Evolutionary conservation across 2,888 invertebrate genomes (phyloP), one percentile per base, ranked within the genome.

Genomic region (Schrankia costaestrigalis): DNA sequence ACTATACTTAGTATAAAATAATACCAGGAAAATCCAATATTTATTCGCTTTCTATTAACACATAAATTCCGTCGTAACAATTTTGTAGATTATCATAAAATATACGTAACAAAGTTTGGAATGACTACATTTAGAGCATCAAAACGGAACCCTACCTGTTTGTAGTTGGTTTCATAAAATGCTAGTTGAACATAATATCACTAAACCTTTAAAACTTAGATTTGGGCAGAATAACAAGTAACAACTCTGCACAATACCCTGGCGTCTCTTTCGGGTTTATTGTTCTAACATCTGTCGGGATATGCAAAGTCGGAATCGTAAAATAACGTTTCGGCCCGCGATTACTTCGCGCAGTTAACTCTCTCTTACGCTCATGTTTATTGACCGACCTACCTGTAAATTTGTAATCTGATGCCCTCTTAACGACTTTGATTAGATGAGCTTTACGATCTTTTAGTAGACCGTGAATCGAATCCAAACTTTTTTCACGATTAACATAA

Each of bases 251-350:
- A 56, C 56, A 58, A 61, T 64, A 65, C 71, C 67, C 74, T 50
- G 48, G 70, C 69, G 69, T 63, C 71, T 72, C 70, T 68, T 72
- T 71, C 55, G 63, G 68, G 71, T 81, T 83, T 80, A 83, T 78
- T 77, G 74, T 76, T 63, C 69, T 53, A 78, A 71, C 85, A 84
- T 80, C 82, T 83, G 84, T 69, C 64, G 72, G 78, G 70, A 73
- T 81, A 84, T 84, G 84, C 83, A 80, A 84, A 84, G 73, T 78
- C 65, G 56, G 60, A 63, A 55, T 77, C 78, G 70, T 82, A 85
- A 82, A 85, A 69, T 73, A 70, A 63, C 66, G 65, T 71, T 61
- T 68, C 67, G 71, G 55, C 56, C 69, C 56, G 57, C 72, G 73
- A 76, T 80, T 77, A 80, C 78, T 73, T 64, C 54, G 55, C 63